phyloP scores from a whole-genome alignment of 2,888 invertebrate species.

The Lasioglossum morio region DNA sequence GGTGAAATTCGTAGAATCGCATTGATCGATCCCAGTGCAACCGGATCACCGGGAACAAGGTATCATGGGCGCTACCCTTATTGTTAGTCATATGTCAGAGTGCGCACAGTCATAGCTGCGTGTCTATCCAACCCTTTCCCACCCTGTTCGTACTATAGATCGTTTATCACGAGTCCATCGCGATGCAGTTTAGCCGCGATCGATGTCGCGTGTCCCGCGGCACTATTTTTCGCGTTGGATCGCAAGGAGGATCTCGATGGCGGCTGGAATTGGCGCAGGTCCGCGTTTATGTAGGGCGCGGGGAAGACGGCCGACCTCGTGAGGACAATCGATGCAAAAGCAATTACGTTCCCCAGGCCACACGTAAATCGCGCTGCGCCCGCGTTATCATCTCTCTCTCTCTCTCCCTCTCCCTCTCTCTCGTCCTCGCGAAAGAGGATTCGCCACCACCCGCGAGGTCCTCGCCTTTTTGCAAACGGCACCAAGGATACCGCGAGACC shows the following conservation, averaged over 20 bases:
- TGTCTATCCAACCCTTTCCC: not conserved
- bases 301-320: conserved; percentile 58
- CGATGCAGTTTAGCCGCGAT: conserved; percentile 6
- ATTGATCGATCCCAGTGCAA: not conserved
- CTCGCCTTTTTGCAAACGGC: not conserved
- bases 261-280: conserved; percentile 27
- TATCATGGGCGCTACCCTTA: not conserved
- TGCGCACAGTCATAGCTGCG: not conserved
- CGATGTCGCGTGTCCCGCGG: conserved; percentile 15
- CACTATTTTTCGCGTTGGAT: conserved; percentile 12
- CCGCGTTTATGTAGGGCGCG: conserved; percentile 44
- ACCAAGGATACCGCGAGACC: not conserved
- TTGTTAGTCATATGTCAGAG: conserved; percentile 9
- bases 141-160: not conserved
- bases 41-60: not conserved
- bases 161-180: not conserved
- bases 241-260: conserved; percentile 15
- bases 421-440: not conserved
- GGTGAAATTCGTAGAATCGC: not conserved
- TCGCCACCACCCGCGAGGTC: not conserved
- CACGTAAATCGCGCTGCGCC: conserved; percentile 54
- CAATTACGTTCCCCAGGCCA: conserved; percentile 62
- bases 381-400: conserved; percentile 29
- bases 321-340: conserved; percentile 70
- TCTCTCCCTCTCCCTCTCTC: not conserved